A percentile compares a stretch with the other conserved stretches of the same genome.
Evolutionary conservation across 2,113 vertebrate genomes (phyloP).

Genomic region (Notechis scutatus): DNA sequence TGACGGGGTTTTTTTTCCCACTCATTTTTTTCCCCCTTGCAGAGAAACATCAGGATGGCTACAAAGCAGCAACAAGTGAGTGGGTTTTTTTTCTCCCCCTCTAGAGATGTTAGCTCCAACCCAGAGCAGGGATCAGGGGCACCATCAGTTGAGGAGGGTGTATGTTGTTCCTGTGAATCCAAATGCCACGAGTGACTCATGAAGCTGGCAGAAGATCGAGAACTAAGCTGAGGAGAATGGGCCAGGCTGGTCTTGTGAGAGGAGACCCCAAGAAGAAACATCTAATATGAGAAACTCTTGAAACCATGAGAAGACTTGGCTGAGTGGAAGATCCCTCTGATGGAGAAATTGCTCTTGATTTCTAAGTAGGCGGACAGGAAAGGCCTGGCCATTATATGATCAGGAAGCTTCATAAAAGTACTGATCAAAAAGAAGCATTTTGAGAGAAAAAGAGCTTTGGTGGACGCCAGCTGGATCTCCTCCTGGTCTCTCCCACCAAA

Average conservation of each 20-base stretch:
- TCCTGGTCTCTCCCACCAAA: not conserved
- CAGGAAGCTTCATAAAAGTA: not conserved
- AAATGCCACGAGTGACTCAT: not conserved
- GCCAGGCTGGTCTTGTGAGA: no score
- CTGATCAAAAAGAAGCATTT: not conserved
- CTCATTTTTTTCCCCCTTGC: not conserved
- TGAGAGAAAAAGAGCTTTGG: not conserved
- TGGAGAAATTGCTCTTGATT: not conserved
- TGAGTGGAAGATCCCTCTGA: not conserved
- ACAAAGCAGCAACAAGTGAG: not conserved
- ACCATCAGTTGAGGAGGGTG: not conserved
- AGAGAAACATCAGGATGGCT: rapidly evolving
- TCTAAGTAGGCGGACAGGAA: not conserved
- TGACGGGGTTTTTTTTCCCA: no score
- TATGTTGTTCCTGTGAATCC: not conserved
- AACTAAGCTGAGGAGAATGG: not conserved
- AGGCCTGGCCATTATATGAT: not conserved
- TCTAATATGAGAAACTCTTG: not conserved
- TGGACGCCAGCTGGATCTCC: not conserved
- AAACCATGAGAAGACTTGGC: not conserved
- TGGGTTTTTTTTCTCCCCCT: rapidly evolving
- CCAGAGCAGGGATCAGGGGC: not conserved
- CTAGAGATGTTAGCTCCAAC: not conserved
- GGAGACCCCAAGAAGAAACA: not conserved
- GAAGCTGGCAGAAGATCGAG: not conserved